These are phyloP conservation scores for Chionomys nivalis DNA, from an alignment of 2,113 vertebrate species.

Conservation along the genomic window DNA sequence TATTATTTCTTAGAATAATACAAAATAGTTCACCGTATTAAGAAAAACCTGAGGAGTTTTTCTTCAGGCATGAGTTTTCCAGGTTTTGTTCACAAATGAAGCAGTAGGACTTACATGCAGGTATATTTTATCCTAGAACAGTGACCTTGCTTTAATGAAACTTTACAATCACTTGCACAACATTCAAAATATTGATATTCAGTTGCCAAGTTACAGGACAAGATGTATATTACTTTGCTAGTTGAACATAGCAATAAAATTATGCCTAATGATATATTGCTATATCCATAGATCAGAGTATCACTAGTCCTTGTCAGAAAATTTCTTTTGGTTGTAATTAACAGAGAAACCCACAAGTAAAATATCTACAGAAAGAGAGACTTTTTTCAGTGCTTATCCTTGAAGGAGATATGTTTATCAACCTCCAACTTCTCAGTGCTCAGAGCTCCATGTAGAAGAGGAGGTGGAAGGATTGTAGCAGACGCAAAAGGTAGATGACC, in stretches of 20 bases:
- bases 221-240: background rate
- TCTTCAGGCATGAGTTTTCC: background rate
- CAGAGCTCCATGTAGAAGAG: background rate
- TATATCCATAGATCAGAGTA: background rate
- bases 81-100: background rate
- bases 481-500: background rate
- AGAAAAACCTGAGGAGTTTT: background rate
- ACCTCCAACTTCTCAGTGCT: background rate
- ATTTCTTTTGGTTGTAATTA: background rate
- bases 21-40: background rate
- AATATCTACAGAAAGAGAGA: background rate
- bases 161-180: background rate
- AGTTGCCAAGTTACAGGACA: background rate
- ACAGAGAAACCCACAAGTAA: background rate
- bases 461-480: background rate
- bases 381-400: background rate
- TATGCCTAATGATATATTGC: background rate
- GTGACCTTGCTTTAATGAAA: background rate
- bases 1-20: background rate
- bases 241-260: background rate
- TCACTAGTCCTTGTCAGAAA: background rate
- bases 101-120: background rate
- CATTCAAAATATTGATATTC: background rate
- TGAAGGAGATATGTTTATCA: background rate
- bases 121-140: background rate